phyloP scores from a whole-genome alignment of 1,140 invertebrate species.

The Drosophila fuyamai region DNA sequence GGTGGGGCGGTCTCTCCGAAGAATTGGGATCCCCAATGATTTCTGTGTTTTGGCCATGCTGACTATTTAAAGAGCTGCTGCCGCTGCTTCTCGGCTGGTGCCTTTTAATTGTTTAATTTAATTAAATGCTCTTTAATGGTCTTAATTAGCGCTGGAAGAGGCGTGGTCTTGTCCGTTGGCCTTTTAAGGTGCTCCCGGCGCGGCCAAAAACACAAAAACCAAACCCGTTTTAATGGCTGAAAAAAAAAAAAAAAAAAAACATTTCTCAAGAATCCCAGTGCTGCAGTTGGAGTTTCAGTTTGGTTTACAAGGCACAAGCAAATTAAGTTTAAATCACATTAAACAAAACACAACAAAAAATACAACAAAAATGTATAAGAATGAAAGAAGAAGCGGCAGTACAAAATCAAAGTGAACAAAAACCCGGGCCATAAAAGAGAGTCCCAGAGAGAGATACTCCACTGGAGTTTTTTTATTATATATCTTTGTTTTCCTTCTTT shows the following conservation, averaged over 20 bases:
- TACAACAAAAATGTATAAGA: slow-evolving; percentile 22
- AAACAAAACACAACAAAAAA: slow-evolving; percentile 5
- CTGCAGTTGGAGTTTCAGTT: slow-evolving; percentile 45
- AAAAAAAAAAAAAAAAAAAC: slow-evolving; percentile 9
- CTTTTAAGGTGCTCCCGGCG: slow-evolving; percentile 63
- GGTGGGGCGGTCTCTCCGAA: neutral
- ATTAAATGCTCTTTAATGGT: slow-evolving; percentile 79
- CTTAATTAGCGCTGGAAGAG: slow-evolving; percentile 63
- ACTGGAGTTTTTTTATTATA: slow-evolving; percentile 28
- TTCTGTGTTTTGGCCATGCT: slow-evolving; percentile 14
- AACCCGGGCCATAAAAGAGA: slow-evolving; percentile 50
- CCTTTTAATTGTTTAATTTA: slow-evolving; percentile 82
- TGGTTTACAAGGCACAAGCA: slow-evolving; percentile 47
- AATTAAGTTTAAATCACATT: slow-evolving; percentile 74
- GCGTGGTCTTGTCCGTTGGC: slow-evolving; percentile 45
- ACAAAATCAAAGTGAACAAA: slow-evolving; percentile 45
- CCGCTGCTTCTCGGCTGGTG: neutral
- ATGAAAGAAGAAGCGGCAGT: slow-evolving; percentile 24
- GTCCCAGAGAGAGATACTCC: slow-evolving; percentile 31
- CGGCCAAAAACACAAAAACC: slow-evolving; percentile 31
- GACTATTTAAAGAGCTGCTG: slow-evolving; percentile 32
- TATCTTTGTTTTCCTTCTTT: slow-evolving; percentile 13
- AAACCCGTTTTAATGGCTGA: slow-evolving; percentile 48
- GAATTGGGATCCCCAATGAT: slow-evolving; percentile 13
- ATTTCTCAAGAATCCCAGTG: slow-evolving; percentile 70